Base-by-base conservation (phyloP, 2,113 vertebrate genomes). In the Callospermophilus lateralis region DNA sequence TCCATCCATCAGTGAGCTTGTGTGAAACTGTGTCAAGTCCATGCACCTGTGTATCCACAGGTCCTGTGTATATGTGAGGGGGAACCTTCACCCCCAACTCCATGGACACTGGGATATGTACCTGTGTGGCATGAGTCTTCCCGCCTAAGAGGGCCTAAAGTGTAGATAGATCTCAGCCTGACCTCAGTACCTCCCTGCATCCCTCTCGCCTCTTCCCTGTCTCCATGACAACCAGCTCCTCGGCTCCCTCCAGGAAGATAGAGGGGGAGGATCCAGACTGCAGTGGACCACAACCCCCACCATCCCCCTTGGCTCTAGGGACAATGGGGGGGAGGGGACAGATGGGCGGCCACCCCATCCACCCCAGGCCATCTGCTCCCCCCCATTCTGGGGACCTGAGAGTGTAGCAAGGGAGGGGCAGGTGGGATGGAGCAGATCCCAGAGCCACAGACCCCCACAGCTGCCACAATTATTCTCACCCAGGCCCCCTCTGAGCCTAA, bases 291-390 rank as follows among this genome's bases (percentile, higher is more conserved):
- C 97, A 93, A 65, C 95, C 90, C 96, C 84, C 61, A 95, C 93
- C 58, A 80, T 95, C 93, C 95, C 96, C 97, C 93, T 96, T 96
- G 93, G 80, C 95, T 97, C 97, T 28, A 55, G 94, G 91, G 96
- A 98, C 97, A 97, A 97, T 96, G 73, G 17, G 77, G 96, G 93
- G 96, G 96, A 95, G 97, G 96, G 97, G 96, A 97, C 97, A 97
- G 97, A 98, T 96, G 98, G 97, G 93, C 90, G 3, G 80, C 86
- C 97, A 94, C 97, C 96, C 87, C 74, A 70, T 87, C 97, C 94
- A 97, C 97, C 94, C 96, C 95, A 97, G 96, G 96, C 98, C 98
- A 98, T 98, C 98, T 98, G 98, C 97, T 97, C 90, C 95, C 85
- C 72, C 79, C 67, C 79, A 90, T 96, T 81, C 92, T 65, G 28